Evolutionary conservation across 1,140 invertebrate species (phyloP), one percentile per base, ranked within the genome.

Genomic region (Hetaerina americana): DNA sequence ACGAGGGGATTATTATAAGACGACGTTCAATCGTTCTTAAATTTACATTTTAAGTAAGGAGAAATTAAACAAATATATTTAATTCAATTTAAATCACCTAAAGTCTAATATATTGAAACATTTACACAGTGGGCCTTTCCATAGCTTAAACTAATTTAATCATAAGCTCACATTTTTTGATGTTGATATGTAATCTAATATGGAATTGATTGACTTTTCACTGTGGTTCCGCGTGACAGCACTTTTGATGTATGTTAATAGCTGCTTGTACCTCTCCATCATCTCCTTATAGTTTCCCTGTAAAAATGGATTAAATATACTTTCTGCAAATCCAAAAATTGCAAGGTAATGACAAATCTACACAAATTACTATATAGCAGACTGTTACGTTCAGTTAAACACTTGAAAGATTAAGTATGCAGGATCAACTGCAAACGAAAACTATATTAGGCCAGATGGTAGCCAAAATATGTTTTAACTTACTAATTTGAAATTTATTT

Each of bases 151-250:
- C n/a, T n/a, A n/a, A n/a, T n/a, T n/a, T n/a, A n/a, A n/a, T n/a
- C n/a, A n/a, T n/a, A n/a, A n/a, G n/a, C 86, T 87, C 84, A 96
- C 95, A 89, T 97, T 97, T 87, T 97, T 97, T 18, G 96, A 98
- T 68, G 96, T 99, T 24, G 97, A 99, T 75, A 99, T 99, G 80
- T 99, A 99, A 84, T 99, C 98, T 74, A 99, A 83, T 78, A 99
- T 99, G 22, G 97, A 99, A 81, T 99, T 99, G 74, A 99, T 99
- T 26, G 96, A 99, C 80, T 99, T 99, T 81, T 99, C 98, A 70
- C 97, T 98, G 80, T 99, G 98, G 82, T 99, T 99, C 78, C 97
- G 89, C 6, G 97, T 99, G 25, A 99, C 97, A 67, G 97, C 96
- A 83, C 93, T 97, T 83, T 98, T 98, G 68, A 99, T 99, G 79